A percentile compares a stretch with the other conserved stretches of the same genome.
Conservation (phyloP, 2,888 invertebrate genomes). For the Fragum sueziense region DNA sequence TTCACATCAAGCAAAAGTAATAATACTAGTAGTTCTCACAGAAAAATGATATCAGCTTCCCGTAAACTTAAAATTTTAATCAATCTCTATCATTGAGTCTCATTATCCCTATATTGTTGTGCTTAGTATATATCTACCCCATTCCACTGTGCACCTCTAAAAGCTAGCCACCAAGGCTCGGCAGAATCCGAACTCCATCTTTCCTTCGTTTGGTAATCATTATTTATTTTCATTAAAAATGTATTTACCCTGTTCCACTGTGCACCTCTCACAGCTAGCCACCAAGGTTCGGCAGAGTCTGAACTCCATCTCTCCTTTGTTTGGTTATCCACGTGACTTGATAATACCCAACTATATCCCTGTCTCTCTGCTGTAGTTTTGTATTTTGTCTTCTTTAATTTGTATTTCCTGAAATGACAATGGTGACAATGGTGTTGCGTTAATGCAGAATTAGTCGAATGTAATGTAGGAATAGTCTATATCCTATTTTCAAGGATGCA, state of each 20-base stretch:
- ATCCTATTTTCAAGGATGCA: too few relatives aligned
- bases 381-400: conserved; percentile 70
- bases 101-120: too few relatives aligned
- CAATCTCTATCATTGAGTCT: too few relatives aligned
- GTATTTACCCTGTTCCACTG: conserved; percentile 78
- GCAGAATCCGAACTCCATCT: conserved; percentile 54
- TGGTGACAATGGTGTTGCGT: too few relatives aligned
- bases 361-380: conserved; percentile 75
- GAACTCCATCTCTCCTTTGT: conserved; percentile 58
- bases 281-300: conserved; percentile 66
- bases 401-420: conserved; percentile 76
- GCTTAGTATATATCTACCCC: too few relatives aligned
- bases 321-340: conserved; percentile 59
- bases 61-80: too few relatives aligned
- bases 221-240: too few relatives aligned
- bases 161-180: conserved; percentile 75
- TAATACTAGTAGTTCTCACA: too few relatives aligned
- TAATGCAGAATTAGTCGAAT: too few relatives aligned
- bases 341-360: conserved; percentile 79
- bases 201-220: conserved; percentile 54
- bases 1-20: too few relatives aligned
- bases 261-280: conserved; percentile 77
- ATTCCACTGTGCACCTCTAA: conserved; percentile 78
- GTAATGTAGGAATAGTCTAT: too few relatives aligned
- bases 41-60: too few relatives aligned